Conservation (phyloP, 2,113 vertebrate species). For the Potamarius usumacintae region DNA sequence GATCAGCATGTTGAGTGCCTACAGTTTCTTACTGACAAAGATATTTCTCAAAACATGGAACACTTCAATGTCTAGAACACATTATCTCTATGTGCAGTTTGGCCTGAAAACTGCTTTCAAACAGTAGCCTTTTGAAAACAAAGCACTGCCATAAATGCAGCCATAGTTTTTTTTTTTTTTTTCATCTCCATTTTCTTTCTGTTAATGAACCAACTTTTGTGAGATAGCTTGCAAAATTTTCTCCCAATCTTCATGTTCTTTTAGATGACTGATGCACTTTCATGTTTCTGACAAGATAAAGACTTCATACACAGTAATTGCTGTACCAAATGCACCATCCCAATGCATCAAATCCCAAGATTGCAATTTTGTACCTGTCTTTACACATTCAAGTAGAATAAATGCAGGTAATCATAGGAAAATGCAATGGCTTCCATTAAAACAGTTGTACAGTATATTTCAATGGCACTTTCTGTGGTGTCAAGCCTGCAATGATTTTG, state of each 20-base stretch:
- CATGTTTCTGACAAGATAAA: conserved; percentile 65
- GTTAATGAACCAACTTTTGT: conserved; percentile 40
- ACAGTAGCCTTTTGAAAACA: conserved; percentile 23
- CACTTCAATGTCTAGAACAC: neutral
- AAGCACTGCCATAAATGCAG: conserved; percentile 11
- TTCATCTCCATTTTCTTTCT: conserved; percentile 23
- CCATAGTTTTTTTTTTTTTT: neutral
- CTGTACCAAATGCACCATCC: conserved; percentile 51
- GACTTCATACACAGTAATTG: conserved; percentile 57
- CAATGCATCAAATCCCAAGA: conserved; percentile 47
- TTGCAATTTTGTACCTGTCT: conserved; percentile 44
- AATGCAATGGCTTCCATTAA: conserved; percentile 51
- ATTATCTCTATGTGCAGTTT: neutral
- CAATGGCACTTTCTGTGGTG: conserved; percentile 23
- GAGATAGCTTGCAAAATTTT: conserved; percentile 16
- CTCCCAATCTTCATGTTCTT: conserved; percentile 9
- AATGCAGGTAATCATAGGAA: conserved; percentile 31
- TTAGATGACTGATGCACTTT: conserved; percentile 56
- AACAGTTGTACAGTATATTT: conserved; percentile 37
- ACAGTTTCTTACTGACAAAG: neutral
- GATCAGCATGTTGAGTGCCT: neutral
- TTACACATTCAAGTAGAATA: conserved; percentile 19
- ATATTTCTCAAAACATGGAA: neutral
- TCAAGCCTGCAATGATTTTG: conserved; percentile 25
- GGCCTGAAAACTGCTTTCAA: conserved; percentile 22